phyloP scores from a whole-genome alignment of 2,113 vertebrate species.

The Nycticryphes semicollaris region DNA sequence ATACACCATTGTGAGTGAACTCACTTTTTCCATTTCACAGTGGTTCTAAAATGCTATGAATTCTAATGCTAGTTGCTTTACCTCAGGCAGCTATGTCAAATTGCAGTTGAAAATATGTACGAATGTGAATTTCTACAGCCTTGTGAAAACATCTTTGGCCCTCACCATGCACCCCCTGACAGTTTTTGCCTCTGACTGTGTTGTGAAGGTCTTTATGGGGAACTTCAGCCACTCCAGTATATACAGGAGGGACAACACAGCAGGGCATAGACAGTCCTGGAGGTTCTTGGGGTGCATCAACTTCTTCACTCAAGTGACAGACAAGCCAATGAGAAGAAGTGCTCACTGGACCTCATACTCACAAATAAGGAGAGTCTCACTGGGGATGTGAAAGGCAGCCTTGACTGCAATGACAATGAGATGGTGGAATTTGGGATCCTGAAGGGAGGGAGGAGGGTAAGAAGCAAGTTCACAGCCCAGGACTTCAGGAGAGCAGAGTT shows the following conservation, averaged over 20 bases:
- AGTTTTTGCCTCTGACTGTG: not conserved
- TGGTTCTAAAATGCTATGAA: not conserved
- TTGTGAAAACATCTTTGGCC: not conserved
- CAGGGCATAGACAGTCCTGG: not conserved
- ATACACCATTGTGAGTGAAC: not conserved
- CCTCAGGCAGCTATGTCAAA: not conserved
- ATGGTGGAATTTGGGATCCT: not conserved
- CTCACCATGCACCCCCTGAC: not conserved
- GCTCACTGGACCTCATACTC: not conserved
- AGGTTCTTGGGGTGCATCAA: not conserved
- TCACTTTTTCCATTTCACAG: not conserved
- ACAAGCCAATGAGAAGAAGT: not conserved
- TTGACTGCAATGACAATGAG: not conserved
- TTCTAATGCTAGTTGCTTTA: not conserved
- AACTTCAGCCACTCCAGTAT: not conserved
- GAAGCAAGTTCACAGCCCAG: not conserved
- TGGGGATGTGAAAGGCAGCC: not conserved
- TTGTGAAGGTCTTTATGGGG: not conserved
- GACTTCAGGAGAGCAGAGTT: not conserved
- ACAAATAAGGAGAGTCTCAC: not conserved
- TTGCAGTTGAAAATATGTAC: not conserved
- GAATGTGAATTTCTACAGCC: not conserved
- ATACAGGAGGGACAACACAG: not conserved
- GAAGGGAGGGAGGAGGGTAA: not conserved
- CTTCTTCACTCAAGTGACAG: not conserved